Conservation (phyloP, 2,797 vertebrate genomes). For the Macroramphosus scolopax region DNA sequence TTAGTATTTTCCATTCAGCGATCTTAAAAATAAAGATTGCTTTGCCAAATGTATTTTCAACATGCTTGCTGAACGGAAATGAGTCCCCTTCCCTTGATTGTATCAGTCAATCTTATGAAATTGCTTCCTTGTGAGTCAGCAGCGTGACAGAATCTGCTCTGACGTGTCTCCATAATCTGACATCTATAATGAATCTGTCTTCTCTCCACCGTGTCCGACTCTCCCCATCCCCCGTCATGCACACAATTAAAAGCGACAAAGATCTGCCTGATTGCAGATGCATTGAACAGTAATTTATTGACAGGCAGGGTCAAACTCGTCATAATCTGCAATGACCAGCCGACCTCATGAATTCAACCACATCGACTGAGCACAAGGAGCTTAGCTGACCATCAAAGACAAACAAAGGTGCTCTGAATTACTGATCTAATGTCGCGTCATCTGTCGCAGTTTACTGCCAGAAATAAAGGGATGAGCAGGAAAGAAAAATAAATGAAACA, state of each 20-base stretch:
- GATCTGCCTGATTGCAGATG: slow-evolving; percentile 37
- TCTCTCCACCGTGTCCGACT: neutral
- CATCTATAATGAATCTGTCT: slow-evolving; percentile 45
- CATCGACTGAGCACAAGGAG: slow-evolving; percentile 40
- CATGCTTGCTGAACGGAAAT: neutral
- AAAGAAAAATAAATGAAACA: slow-evolving; percentile 15
- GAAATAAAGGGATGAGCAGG: neutral
- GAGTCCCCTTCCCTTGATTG: neutral
- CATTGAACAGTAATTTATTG: slow-evolving; percentile 44
- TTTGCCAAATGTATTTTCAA: neutral
- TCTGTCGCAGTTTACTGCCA: slow-evolving; percentile 23
- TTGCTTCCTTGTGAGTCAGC: slow-evolving; percentile 8
- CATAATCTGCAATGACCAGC: slow-evolving; percentile 55
- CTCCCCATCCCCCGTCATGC: slow-evolving; percentile 19
- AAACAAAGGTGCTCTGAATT: too few relatives aligned
- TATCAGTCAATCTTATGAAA: slow-evolving; percentile 12
- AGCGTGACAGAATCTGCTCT: slow-evolving; percentile 24
- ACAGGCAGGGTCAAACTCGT: slow-evolving; percentile 57
- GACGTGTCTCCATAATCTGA: slow-evolving; percentile 23
- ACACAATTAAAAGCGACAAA: slow-evolving; percentile 55
- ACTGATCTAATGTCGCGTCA: too few relatives aligned
- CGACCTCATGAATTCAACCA: slow-evolving; percentile 49
- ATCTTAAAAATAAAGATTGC: neutral
- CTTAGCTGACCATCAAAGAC: slow-evolving; percentile 11
- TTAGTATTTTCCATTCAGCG: too few relatives aligned